These are phyloP conservation scores for Incurvaria masculella DNA, from an alignment of 2,888 invertebrate genomes.

Conservation along the genomic window DNA sequence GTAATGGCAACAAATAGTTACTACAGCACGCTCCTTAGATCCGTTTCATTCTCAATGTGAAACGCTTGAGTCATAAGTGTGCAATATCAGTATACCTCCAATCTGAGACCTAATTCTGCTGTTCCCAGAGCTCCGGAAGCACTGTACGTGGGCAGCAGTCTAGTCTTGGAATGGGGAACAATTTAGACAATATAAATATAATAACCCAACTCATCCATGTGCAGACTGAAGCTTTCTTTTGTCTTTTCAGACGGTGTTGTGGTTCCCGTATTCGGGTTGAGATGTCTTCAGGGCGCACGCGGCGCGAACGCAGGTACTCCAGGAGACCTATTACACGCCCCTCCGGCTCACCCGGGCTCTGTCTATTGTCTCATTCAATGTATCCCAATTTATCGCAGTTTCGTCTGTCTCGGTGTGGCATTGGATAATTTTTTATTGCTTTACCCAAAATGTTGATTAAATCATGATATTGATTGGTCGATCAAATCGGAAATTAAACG, in stretches of 20 bases:
- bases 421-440: background rate
- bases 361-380: background rate
- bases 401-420: background rate
- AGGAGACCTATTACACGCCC: constrained; percentile 5
- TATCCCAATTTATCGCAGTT: background rate
- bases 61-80: constrained; percentile 58
- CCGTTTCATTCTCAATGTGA: constrained; percentile 46
- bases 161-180: constrained; percentile 49
- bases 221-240: too few species aligned
- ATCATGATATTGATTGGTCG: background rate
- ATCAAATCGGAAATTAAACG: constrained; percentile 34
- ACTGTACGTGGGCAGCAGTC: constrained; percentile 18
- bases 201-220: too few species aligned
- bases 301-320: constrained; percentile 55
- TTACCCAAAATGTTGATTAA: too few species aligned
- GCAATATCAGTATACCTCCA: constrained; percentile 48
- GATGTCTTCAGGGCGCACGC: constrained; percentile 86
- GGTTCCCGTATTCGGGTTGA: constrained; percentile 88
- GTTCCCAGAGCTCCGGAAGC: background rate
- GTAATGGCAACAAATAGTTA: background rate
- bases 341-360: background rate
- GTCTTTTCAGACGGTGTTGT: constrained; percentile 69
- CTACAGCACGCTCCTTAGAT: constrained; percentile 52
- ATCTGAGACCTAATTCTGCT: constrained; percentile 29
- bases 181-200: constrained; percentile 12